Evolutionary conservation across 1,140 invertebrate species (phyloP).

Genomic region (Paraescarpia echinospica): DNA sequence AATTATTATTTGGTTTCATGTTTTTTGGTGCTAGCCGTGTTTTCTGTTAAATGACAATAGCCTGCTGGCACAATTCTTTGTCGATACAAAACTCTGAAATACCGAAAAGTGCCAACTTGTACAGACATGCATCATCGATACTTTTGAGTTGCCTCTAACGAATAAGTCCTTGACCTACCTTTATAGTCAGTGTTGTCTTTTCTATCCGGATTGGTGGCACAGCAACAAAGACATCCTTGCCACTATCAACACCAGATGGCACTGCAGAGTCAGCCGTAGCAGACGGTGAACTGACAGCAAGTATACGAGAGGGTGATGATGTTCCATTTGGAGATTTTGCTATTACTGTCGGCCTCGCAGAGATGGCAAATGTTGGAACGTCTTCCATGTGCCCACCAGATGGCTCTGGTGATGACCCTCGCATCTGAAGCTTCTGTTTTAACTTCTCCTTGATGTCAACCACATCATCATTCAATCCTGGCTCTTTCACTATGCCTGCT

Average conservation of each 20-base stretch:
- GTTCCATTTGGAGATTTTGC: background rate
- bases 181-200: background rate
- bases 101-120: too few species aligned
- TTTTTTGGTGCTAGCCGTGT: too few species aligned
- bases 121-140: too few species aligned
- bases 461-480: background rate
- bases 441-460: background rate
- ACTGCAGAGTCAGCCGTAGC: background rate
- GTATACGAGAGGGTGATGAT: background rate
- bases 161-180: background rate
- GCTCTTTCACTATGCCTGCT: background rate
- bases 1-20: too few species aligned
- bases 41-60: too few species aligned
- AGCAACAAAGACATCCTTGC: background rate
- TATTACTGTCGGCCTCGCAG: background rate
- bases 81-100: too few species aligned
- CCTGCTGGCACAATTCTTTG: too few species aligned
- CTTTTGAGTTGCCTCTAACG: background rate
- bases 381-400: background rate
- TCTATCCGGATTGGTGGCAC: background rate
- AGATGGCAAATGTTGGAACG: background rate
- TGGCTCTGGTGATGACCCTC: background rate
- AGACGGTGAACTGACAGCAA: background rate
- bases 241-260: background rate
- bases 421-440: background rate